Evolutionary conservation across 1,140 invertebrate species (phyloP).

Genomic region (Oryctes rhinoceros): DNA sequence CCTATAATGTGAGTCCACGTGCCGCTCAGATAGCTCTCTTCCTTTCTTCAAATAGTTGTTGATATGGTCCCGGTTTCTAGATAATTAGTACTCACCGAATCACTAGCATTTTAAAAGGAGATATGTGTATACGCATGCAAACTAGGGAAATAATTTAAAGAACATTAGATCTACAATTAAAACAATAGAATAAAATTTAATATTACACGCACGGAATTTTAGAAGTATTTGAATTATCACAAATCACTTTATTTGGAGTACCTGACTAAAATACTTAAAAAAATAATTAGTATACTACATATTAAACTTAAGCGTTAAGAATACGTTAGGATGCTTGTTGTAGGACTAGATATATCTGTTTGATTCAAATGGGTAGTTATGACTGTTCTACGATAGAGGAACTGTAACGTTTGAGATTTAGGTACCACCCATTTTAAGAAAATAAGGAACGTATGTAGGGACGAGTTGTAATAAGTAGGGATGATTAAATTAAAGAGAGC

Average conservation of each 20-base stretch:
- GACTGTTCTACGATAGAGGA: background rate
- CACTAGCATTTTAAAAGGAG: slow-evolving; percentile 15
- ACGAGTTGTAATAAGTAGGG: background rate
- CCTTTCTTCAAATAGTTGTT: slow-evolving; percentile 24
- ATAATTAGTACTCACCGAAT: slow-evolving; percentile 2
- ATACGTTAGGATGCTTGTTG: background rate
- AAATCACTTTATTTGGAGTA: too few relatives aligned
- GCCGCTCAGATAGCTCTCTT: background rate
- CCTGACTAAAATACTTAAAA: too few relatives aligned
- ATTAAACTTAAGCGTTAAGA: too few relatives aligned
- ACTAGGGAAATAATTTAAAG: background rate
- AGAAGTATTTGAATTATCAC: background rate
- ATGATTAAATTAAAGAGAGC: background rate
- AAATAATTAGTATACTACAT: too few relatives aligned
- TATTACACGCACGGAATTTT: background rate
- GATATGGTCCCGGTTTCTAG: background rate
- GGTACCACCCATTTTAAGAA: slow-evolving; percentile 18
- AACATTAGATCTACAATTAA: background rate
- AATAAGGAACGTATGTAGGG: background rate
- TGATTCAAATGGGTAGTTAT: background rate
- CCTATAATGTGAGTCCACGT: slow-evolving; percentile 4
- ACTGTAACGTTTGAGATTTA: background rate
- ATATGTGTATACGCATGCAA: background rate
- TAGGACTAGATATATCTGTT: background rate
- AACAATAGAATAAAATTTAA: slow-evolving; percentile 6